Evolutionary conservation across 2,888 invertebrate species (phyloP), one percentile per base, ranked within the genome.

Genomic region (Colletes collaris): DNA sequence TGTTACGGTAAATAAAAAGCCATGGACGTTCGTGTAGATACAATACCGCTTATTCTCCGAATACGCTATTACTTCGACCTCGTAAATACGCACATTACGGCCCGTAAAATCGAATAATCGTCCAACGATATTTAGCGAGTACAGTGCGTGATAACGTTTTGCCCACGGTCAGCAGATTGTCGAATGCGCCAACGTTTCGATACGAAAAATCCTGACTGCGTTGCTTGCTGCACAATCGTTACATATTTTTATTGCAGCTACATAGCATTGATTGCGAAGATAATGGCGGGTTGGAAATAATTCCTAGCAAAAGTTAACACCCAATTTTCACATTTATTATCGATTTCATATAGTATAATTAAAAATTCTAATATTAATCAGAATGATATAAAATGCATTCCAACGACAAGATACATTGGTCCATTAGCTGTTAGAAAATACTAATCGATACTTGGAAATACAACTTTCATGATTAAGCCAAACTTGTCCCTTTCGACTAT

Each of bases 61-160:
- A 85, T 81, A 68, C 60, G 64, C 60, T 58, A 71, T 81, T 76
- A 72, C 67, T 44, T 52, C 66, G 68, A 55, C 40, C 73, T 85
- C 86, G 81, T 85, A 87, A 87, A 87, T 85, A 85, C 76, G 37
- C 59, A 65, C 66, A 80, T 87, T 87, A 87, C 75, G 58, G 76
- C 13, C 71, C 79, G 77, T 82, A 80, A 87, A 87, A 76, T 84
- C 79, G 87, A 77, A 77, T 87, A 87, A 87, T 86, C 82, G 80
- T 76, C 79, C 72, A 49, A 68, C 84, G 78, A 84, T 87, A 84
- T 82, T 82, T 71, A 76, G 71, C 74, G 62, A 49, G 44, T 67
- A 75, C 59, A 77, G 35, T 52, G 71, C 19, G 68, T 58, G 86
- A 86, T 87, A 85, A 83, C 81, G 76, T 74, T 87, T 87, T 67